Conservation (phyloP, 2,888 invertebrate species). For the Morpho achilles region DNA sequence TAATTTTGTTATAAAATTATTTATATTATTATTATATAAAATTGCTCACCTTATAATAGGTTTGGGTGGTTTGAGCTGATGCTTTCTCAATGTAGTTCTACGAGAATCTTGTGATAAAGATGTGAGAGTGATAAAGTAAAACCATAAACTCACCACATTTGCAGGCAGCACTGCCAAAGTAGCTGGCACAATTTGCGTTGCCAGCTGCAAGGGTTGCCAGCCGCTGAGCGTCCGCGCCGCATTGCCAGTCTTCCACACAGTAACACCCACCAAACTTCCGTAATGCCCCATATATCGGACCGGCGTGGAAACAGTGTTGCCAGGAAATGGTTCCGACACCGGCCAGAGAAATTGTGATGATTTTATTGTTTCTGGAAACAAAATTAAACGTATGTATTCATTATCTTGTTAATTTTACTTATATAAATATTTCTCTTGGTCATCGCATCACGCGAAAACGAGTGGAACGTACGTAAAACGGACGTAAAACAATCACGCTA, state of each 20-base stretch:
- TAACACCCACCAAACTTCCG: conserved; percentile 84
- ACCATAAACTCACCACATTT: conserved; percentile 59
- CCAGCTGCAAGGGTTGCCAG: conserved; percentile 90
- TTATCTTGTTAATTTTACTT: background rate
- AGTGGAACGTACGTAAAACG: no score
- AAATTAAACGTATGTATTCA: background rate
- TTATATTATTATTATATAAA: no score
- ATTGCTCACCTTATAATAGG: no score
- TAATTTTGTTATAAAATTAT: no score
- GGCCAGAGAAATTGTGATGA: conserved; percentile 85
- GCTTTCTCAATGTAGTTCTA: no score
- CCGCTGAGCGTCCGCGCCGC: conserved; percentile 82
- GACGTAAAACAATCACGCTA: no score
- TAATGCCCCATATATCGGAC: conserved; percentile 85
- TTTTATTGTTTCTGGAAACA: conserved; percentile 82
- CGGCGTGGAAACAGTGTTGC: conserved; percentile 78
- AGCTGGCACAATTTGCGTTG: conserved; percentile 94
- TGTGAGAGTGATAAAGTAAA: no score
- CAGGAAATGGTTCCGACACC: conserved; percentile 80
- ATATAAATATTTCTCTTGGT: no score
- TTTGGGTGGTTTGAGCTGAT: no score
- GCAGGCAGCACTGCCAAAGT: conserved; percentile 88
- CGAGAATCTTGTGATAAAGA: no score
- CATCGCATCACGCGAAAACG: no score
- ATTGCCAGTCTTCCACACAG: conserved; percentile 79